phyloP scores from a whole-genome alignment of 1,140 invertebrate species.

The Drosophila obscura region DNA sequence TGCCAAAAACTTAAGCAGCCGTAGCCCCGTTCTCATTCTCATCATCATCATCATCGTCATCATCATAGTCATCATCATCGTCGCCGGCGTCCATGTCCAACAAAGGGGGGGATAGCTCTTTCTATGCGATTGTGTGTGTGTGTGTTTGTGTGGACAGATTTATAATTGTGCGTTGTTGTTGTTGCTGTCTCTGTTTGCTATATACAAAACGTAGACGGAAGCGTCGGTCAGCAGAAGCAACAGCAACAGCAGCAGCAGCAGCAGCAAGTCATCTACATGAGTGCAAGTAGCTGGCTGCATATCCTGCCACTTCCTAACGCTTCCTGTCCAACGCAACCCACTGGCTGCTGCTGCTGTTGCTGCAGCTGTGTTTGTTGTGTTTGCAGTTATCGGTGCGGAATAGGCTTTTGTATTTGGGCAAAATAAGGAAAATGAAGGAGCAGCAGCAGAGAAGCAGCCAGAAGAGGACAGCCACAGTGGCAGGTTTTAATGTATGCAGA shows the following conservation, averaged over 20 bases:
- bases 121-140: slow-evolving; percentile 28
- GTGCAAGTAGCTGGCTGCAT: slow-evolving; percentile 82
- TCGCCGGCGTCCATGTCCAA: slow-evolving; percentile 71
- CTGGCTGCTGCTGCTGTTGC: slow-evolving; percentile 5
- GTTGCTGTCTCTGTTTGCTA: slow-evolving; percentile 44
- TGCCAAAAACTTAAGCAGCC: slow-evolving; percentile 82
- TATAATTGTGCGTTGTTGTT: slow-evolving; percentile 72
- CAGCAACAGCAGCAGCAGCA: slow-evolving; percentile 49
- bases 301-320: slow-evolving; percentile 75
- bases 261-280: slow-evolving; percentile 81
- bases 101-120: slow-evolving; percentile 49
- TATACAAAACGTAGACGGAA: slow-evolving; percentile 28
- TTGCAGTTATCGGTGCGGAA: slow-evolving; percentile 82
- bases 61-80: slow-evolving; percentile 35
- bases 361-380: slow-evolving; percentile 58
- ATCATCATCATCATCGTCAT: slow-evolving; percentile 23
- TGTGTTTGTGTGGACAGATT: slow-evolving; percentile 69
- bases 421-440: slow-evolving; percentile 81
- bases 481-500: slow-evolving; percentile 81
- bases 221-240: slow-evolving; percentile 35
- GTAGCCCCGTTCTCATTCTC: slow-evolving; percentile 65
- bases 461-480: slow-evolving; percentile 62
- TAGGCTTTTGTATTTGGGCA: slow-evolving; percentile 82
- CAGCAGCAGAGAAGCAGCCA: slow-evolving; percentile 37
- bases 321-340: slow-evolving; percentile 65